These are phyloP conservation scores for Bothrops jararaca DNA, from an alignment of 2,113 vertebrate genomes.

Conservation along the genomic window DNA sequence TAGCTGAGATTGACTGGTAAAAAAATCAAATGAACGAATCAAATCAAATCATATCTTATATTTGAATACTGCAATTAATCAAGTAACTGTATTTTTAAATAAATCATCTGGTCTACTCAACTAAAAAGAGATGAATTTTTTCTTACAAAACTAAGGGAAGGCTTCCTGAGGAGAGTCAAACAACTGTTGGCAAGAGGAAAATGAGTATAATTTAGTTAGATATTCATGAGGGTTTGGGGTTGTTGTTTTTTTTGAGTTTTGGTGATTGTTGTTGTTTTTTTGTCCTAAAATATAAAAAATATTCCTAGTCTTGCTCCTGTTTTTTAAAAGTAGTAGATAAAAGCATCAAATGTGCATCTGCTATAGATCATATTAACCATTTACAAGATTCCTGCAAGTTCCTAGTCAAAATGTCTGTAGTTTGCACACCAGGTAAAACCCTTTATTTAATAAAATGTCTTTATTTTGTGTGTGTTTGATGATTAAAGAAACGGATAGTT, in stretches of 20 bases:
- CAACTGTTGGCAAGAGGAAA: background rate
- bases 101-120: background rate
- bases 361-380: background rate
- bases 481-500: constrained; percentile 30
- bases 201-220: background rate
- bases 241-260: background rate
- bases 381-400: background rate
- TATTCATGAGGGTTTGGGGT: background rate
- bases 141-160: background rate
- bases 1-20: background rate
- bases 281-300: background rate
- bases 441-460: background rate
- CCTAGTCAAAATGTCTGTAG: background rate
- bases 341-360: background rate
- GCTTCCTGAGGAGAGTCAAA: background rate
- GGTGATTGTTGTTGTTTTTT: background rate
- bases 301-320: background rate
- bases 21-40: background rate
- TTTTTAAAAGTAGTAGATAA: background rate
- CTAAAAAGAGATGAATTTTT: background rate
- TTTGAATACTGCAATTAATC: background rate
- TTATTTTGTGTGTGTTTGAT: background rate
- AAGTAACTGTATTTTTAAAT: background rate
- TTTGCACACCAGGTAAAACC: background rate
- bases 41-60: background rate